Evolutionary conservation across 92 coral and sea anemone species (phyloP).

Genomic region (Zoanthus gigantus): DNA sequence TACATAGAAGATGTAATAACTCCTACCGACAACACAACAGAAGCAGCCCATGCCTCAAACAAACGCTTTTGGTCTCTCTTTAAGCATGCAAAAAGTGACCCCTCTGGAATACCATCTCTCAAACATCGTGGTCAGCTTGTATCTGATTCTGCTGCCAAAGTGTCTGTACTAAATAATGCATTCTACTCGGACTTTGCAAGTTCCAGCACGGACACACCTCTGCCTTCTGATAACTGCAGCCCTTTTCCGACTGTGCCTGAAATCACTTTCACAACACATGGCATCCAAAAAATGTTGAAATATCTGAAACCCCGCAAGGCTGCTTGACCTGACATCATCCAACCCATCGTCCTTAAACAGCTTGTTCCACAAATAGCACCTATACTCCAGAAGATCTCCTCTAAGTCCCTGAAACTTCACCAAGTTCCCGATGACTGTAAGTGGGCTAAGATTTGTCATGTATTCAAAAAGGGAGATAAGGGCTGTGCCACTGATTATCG

Average conservation of each 20-base stretch:
- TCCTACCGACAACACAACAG: background rate
- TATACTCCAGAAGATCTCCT: constrained; percentile 17
- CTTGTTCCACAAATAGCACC: constrained; percentile 25
- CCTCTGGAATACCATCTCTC: constrained; percentile 1
- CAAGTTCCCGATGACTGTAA: constrained; percentile 31
- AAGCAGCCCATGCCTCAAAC: background rate
- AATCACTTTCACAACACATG: constrained; percentile 15
- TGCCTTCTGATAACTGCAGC: constrained; percentile 16
- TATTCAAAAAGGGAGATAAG: constrained; percentile 28
- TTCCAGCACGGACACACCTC: background rate
- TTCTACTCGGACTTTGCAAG: background rate
- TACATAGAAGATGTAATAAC: background rate
- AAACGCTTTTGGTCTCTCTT: background rate
- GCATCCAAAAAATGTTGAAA: constrained; percentile 8
- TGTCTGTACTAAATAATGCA: background rate
- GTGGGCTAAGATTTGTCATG: constrained; percentile 14
- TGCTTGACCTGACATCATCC: constrained; percentile 28
- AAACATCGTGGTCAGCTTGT: background rate
- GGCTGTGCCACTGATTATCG: constrained; percentile 23
- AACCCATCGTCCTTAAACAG: constrained; percentile 34
- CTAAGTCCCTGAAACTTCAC: constrained; percentile 17
- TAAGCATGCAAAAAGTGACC: background rate
- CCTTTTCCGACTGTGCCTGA: constrained; percentile 14
- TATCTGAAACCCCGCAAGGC: constrained; percentile 20
- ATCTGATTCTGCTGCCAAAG: background rate